Percentiles rank a stretch among this genome's conserved stretches.
phyloP scores from a whole-genome alignment of 2,797 vertebrate genomes.

The Brotogeris chrysoptera region DNA sequence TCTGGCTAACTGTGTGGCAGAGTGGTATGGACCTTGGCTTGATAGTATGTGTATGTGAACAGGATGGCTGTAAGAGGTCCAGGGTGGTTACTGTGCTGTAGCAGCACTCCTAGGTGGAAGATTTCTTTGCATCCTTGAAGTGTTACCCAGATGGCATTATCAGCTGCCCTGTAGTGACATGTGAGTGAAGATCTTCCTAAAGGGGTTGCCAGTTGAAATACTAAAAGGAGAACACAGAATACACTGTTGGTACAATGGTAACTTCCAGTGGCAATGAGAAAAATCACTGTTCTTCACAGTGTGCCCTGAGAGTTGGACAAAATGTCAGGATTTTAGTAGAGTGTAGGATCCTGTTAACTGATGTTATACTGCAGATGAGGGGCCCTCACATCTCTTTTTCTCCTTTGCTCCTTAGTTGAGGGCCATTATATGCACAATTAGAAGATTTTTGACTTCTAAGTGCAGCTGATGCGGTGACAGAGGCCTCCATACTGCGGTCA shows the following conservation, averaged over 20 bases:
- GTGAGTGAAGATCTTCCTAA: not conserved
- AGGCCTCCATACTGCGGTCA: not conserved
- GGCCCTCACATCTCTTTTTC: not conserved
- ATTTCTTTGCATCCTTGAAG: not conserved
- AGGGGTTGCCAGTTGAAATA: not conserved
- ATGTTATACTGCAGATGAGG: not conserved
- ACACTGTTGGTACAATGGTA: not conserved
- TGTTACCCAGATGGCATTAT: not conserved
- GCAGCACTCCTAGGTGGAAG: not conserved
- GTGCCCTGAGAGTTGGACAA: not conserved
- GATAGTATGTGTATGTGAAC: accelerated
- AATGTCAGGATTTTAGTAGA: not conserved
- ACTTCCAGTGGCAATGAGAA: not conserved
- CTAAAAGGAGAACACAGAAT: not conserved
- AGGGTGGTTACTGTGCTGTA: not conserved
- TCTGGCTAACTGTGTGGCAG: not conserved
- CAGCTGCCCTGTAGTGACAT: not conserved
- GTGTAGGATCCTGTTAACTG: not conserved
- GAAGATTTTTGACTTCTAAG: slow-evolving; percentile 17
- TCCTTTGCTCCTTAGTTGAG: not conserved
- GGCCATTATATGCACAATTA: slow-evolving; percentile 8
- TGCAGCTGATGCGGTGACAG: not conserved
- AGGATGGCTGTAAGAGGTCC: not conserved
- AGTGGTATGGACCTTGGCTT: not conserved
- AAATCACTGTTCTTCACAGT: not conserved